phyloP scores from a whole-genome alignment of 2,888 invertebrate genomes.

The Scaptomyza polygonia region DNA sequence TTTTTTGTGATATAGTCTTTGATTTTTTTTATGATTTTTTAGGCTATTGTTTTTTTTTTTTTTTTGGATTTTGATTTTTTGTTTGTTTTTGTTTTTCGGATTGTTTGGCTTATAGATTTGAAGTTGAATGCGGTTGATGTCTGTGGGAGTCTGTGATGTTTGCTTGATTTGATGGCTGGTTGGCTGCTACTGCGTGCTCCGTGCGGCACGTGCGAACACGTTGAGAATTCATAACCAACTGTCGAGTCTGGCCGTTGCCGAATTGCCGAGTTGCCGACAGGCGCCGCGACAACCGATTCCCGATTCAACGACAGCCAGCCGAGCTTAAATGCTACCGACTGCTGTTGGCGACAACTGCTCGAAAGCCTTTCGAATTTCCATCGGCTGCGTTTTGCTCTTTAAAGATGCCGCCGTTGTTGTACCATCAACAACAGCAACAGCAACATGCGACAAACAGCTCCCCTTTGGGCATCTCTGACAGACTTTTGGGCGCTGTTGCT shows the following conservation, averaged over 20 bases:
- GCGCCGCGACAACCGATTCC: constrained; percentile 25
- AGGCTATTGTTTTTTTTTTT: not conserved
- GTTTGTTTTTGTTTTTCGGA: constrained; percentile 4
- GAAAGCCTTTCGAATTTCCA: constrained; percentile 42
- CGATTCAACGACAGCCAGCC: constrained; percentile 26
- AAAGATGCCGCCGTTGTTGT: constrained; percentile 29
- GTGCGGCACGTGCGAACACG: constrained; percentile 81
- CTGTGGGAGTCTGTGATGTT: constrained; percentile 42
- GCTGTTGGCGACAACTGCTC: constrained; percentile 13
- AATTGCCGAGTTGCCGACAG: constrained; percentile 43
- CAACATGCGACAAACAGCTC: constrained; percentile 1
- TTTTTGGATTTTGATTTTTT: constrained; percentile 2
- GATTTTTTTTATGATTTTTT: not conserved
- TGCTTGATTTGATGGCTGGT: constrained; percentile 61
- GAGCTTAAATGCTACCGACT: constrained; percentile 20
- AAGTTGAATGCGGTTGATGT: constrained; percentile 28
- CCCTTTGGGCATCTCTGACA: constrained; percentile 21
- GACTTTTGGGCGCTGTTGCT: constrained; percentile 54
- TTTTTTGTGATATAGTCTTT: not conserved
- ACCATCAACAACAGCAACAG: constrained; percentile 9
- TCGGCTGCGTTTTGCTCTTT: constrained; percentile 37
- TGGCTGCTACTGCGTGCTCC: constrained; percentile 71
- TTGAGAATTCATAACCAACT: constrained; percentile 83
- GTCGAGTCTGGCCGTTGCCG: constrained; percentile 57
- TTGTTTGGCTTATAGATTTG: constrained; percentile 12